Conservation (phyloP, 2,113 vertebrate genomes). For the Sciurus niger region DNA sequence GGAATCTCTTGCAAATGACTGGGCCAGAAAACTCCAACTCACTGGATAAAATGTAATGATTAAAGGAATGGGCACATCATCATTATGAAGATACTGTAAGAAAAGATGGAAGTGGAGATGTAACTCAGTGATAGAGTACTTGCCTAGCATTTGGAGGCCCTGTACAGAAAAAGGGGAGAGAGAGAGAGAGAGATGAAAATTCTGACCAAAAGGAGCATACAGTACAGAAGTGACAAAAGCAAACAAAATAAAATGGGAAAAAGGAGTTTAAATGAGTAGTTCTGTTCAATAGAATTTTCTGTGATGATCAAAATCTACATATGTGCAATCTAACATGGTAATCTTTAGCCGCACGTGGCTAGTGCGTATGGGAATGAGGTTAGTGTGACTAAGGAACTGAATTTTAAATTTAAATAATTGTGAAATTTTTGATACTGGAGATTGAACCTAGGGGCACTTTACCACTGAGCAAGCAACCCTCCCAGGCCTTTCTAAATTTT, state of each 20-base stretch:
- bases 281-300: background rate
- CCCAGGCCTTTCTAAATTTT: too few relatives aligned
- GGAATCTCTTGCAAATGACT: background rate
- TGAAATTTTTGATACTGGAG: too few relatives aligned
- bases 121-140: background rate
- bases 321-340: background rate
- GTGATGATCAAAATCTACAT: background rate
- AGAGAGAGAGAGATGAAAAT: background rate
- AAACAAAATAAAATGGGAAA: background rate
- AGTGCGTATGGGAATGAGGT: background rate
- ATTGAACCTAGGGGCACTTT: too few relatives aligned
- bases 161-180: too few relatives aligned
- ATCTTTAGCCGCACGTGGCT: background rate
- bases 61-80: background rate
- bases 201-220: background rate
- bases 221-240: background rate
- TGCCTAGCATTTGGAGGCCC: too few relatives aligned
- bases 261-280: background rate
- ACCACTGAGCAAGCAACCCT: too few relatives aligned
- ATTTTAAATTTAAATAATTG: too few relatives aligned
- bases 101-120: background rate
- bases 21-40: background rate
- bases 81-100: background rate
- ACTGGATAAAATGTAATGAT: background rate
- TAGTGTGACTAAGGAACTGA: background rate